phyloP scores from a whole-genome alignment of 2,888 invertebrate species.

The Nomada lathburiana region DNA sequence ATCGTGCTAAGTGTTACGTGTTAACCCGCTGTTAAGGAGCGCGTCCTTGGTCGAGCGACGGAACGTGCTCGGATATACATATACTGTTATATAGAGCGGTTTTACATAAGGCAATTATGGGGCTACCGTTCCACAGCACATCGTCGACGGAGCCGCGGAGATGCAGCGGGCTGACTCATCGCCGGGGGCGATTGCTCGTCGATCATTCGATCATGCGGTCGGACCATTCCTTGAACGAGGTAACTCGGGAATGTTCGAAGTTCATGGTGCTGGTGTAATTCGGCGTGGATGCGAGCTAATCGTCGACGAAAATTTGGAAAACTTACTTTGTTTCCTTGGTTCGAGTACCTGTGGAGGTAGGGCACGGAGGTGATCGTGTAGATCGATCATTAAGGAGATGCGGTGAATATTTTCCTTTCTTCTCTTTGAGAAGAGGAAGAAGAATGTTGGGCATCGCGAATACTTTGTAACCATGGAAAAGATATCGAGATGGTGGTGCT shows the following conservation, averaged over 20 bases:
- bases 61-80: conserved; percentile 32
- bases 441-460: too few species aligned
- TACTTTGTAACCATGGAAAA: too few species aligned
- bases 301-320: too few species aligned
- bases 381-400: too few species aligned
- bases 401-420: too few species aligned
- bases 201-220: neutral
- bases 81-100: conserved; percentile 51
- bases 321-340: too few species aligned
- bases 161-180: conserved; percentile 14
- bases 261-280: neutral
- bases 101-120: conserved; percentile 57
- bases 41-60: conserved; percentile 63
- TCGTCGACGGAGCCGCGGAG: conserved; percentile 2
- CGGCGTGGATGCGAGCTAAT: neutral
- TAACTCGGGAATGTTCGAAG: neutral
- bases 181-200: neutral
- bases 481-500: neutral
- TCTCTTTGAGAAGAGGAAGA: too few species aligned
- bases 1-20: conserved; percentile 68
- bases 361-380: too few species aligned
- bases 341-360: too few species aligned
- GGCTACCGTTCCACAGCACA: conserved; percentile 32
- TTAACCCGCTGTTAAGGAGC: conserved; percentile 64
- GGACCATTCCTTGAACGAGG: neutral